phyloP scores from a whole-genome alignment of 92 coral and sea anemone species.

The Zoanthus solanderi region DNA sequence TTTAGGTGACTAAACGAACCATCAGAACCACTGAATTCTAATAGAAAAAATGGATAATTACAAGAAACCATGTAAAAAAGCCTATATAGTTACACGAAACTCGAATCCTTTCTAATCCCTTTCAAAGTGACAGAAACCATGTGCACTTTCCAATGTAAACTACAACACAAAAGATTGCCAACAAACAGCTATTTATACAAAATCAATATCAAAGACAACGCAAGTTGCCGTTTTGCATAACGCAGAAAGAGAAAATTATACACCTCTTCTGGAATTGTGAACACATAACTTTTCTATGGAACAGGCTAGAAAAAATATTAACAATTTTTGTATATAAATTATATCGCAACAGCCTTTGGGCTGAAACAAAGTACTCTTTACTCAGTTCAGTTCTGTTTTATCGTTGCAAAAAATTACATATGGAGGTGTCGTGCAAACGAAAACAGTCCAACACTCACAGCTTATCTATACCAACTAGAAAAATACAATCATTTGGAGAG shows the following conservation, averaged over 20 bases:
- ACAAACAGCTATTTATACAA: not conserved
- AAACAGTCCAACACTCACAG: not conserved
- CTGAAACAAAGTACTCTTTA: not conserved
- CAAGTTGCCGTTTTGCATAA: not conserved
- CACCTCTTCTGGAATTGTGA: not conserved
- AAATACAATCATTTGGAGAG: slow-evolving; percentile 3
- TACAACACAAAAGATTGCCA: not conserved
- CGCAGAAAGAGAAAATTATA: not conserved
- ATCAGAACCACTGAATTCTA: not conserved
- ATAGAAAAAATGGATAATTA: not conserved
- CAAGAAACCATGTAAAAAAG: not conserved
- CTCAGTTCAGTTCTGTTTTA: not conserved
- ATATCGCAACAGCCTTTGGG: too few species aligned
- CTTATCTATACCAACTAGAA: slow-evolving; percentile 9
- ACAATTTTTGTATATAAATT: too few species aligned
- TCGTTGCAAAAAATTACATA: not conserved
- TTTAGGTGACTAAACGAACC: not conserved
- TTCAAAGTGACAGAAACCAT: not conserved
- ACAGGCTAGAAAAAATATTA: not conserved
- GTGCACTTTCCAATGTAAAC: not conserved
- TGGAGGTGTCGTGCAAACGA: not conserved
- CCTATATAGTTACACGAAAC: not conserved
- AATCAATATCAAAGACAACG: too few species aligned
- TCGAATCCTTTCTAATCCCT: not conserved
- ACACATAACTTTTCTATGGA: not conserved